Conservation (phyloP, 1,140 invertebrate genomes). For the Ectropis grisescens region DNA sequence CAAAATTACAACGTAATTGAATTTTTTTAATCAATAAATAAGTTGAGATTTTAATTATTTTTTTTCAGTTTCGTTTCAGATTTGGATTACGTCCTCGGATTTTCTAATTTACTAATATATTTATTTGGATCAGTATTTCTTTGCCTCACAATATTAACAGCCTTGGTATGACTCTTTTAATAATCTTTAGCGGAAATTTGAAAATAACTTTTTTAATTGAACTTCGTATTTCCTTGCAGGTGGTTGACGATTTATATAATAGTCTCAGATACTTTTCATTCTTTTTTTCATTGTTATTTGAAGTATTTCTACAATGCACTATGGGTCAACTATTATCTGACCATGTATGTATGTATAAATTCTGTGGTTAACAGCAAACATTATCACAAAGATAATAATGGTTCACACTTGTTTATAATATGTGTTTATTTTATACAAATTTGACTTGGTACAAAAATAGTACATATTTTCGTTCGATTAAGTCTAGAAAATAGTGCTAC, state of each 20-base stretch:
- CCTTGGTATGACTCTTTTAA: slow-evolving; percentile 20
- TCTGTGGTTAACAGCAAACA: no score
- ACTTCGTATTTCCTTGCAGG: slow-evolving; percentile 31
- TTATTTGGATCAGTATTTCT: slow-evolving; percentile 42
- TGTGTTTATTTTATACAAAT: no score
- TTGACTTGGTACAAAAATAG: no score
- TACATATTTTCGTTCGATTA: no score
- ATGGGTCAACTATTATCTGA: slow-evolving; percentile 46
- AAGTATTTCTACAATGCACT: slow-evolving; percentile 38
- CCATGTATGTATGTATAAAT: slow-evolving; percentile 26
- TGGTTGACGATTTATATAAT: slow-evolving; percentile 39
- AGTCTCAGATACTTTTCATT: slow-evolving; percentile 38
- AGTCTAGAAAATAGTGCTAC: no score
- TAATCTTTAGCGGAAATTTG: not conserved
- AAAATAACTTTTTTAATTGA: slow-evolving; percentile 2
- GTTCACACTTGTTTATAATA: no score
- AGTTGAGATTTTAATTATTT: no score
- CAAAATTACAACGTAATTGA: no score
- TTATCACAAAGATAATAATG: no score
- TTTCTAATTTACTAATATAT: slow-evolving; percentile 43
- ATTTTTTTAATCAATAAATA: no score
- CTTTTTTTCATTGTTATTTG: slow-evolving; percentile 37
- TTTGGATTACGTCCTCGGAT: slow-evolving; percentile 35
- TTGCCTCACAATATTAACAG: slow-evolving; percentile 44
- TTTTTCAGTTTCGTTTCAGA: slow-evolving; percentile 35